phyloP scores from a whole-genome alignment of 1,140 invertebrate genomes.

The Pomacea maculata region DNA sequence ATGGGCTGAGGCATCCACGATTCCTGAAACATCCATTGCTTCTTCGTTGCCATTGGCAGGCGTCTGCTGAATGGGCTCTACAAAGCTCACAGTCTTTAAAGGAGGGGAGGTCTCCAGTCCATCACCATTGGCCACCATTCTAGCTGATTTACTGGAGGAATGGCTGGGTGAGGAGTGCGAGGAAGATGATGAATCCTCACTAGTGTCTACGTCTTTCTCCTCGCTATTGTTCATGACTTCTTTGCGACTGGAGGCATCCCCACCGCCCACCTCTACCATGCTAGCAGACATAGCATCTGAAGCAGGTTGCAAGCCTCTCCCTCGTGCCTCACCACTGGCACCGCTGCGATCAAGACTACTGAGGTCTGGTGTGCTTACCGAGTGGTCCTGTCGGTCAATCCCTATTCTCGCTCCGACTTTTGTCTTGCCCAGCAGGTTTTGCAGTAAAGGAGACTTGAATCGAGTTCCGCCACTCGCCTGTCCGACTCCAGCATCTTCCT shows the following conservation, averaged over 20 bases:
- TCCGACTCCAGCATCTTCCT: constrained; percentile 30
- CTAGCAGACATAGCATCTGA: constrained; percentile 9
- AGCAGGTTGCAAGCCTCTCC: background rate
- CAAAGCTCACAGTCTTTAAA: background rate
- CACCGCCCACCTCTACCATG: constrained; percentile 15
- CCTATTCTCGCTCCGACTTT: constrained; percentile 36
- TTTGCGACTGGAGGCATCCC: constrained; percentile 5
- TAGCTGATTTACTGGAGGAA: background rate
- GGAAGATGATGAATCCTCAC: constrained; percentile 16
- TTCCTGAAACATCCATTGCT: constrained; percentile 14
- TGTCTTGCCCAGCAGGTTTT: constrained; percentile 49
- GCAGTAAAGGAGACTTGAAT: constrained; percentile 51
- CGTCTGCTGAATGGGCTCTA: background rate
- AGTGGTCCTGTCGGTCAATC: constrained; percentile 29
- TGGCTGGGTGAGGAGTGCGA: constrained; percentile 20
- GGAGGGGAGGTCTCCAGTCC: background rate
- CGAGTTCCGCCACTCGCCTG: constrained; percentile 28
- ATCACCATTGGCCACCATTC: constrained; percentile 14
- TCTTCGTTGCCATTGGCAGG: constrained; percentile 15
- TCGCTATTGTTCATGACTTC: constrained; percentile 24
- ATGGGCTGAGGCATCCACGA: constrained; percentile 9
- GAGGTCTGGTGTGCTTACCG: constrained; percentile 30
- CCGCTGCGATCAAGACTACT: constrained; percentile 18
- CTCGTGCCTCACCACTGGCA: constrained; percentile 9
- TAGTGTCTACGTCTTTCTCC: constrained; percentile 41